Evolutionary conservation across 1,140 invertebrate species (phyloP).

Genomic region (Brachionus rubens): DNA sequence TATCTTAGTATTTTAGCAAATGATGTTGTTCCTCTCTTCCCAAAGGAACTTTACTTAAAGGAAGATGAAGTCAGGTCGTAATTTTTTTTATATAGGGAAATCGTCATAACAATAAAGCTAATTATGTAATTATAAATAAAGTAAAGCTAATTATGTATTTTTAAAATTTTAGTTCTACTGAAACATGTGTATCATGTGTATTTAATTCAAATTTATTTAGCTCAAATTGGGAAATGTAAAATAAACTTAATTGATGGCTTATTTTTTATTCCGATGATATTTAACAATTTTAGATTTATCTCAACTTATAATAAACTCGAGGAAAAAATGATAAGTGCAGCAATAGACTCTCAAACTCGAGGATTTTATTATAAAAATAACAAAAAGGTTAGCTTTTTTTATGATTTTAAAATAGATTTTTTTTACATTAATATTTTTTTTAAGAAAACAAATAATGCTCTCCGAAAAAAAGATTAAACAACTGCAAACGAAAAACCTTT

Average conservation of each 20-base stretch:
- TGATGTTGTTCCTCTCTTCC: slow-evolving; percentile 56
- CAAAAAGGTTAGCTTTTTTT: neutral
- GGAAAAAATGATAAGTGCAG: neutral
- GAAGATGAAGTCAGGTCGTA: slow-evolving; percentile 80
- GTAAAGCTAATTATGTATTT: no score
- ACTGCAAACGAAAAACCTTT: no score
- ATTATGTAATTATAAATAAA: no score
- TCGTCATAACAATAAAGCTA: no score
- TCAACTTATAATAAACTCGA: neutral
- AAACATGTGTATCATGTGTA: slow-evolving; percentile 24
- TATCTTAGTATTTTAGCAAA: slow-evolving; percentile 66
- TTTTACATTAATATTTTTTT: neutral
- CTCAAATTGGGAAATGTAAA: slow-evolving; percentile 38
- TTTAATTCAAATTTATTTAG: neutral
- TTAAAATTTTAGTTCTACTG: slow-evolving; percentile 16
- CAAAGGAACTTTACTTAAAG: slow-evolving; percentile 71
- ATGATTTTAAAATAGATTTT: neutral
- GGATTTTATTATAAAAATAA: slow-evolving; percentile 32
- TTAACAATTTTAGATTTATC: slow-evolving; percentile 41
- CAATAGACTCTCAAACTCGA: neutral
- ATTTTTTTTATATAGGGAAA: no score
- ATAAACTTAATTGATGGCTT: no score
- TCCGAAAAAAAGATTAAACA: no score
- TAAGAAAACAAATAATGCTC: no score
- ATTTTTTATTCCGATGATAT: no score